Percentiles rank a stretch among this genome's conserved stretches.
Conservation (phyloP, 2,113 vertebrate genomes). For the Coturnix japonica region DNA sequence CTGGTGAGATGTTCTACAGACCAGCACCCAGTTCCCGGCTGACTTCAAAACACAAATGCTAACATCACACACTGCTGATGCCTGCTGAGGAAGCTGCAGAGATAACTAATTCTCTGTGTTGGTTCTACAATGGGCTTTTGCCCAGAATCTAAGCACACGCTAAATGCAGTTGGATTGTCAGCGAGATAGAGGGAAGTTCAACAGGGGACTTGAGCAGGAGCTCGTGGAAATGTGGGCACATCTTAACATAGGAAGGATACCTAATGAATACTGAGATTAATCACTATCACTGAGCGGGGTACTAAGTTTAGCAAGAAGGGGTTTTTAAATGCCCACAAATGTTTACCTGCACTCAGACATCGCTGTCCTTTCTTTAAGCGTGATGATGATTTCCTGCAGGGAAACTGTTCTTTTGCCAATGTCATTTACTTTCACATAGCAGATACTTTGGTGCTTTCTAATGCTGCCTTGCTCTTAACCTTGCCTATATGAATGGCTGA, state of each 20-base stretch:
- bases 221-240: background rate
- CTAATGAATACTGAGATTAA: background rate
- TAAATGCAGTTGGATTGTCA: background rate
- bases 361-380: rapidly evolving
- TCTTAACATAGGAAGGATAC: background rate
- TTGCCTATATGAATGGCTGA: rapidly evolving
- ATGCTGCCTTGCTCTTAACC: background rate
- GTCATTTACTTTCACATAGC: background rate
- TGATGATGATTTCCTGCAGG: background rate
- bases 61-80: rapidly evolving
- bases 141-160: background rate
- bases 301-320: background rate
- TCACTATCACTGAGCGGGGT: background rate
- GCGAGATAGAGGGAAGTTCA: background rate
- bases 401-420: background rate
- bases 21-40: rapidly evolving
- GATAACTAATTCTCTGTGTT: rapidly evolving
- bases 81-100: background rate
- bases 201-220: background rate
- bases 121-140: background rate
- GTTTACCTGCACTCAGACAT: background rate
- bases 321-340: too few species aligned
- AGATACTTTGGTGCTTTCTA: background rate
- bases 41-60: background rate
- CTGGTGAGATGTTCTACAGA: background rate